These are phyloP conservation scores for Petaurus breviceps DNA, from an alignment of 2,113 vertebrate species.

Conservation along the genomic window DNA sequence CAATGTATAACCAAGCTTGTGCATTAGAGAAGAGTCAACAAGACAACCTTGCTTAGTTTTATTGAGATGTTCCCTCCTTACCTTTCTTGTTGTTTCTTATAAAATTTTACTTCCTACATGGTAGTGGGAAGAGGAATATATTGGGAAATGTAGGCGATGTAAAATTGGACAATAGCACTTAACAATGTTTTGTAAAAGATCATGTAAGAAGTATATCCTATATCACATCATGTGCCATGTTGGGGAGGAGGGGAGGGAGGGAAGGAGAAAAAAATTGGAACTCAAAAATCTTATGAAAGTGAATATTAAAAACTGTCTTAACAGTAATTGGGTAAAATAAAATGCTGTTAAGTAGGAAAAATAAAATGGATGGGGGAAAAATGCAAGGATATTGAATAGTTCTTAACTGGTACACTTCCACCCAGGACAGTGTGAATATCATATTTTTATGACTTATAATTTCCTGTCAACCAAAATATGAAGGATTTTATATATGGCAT, in stretches of 20 bases:
- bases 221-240: too few species aligned
- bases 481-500: neutral
- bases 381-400: conserved; percentile 3
- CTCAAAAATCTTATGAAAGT: too few species aligned
- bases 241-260: too few species aligned
- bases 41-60: neutral
- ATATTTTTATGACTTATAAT: neutral
- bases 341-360: too few species aligned
- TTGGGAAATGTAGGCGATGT: neutral
- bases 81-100: neutral
- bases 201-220: neutral
- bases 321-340: too few species aligned
- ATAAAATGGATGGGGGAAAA: neutral
- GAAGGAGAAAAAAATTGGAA: too few species aligned
- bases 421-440: neutral
- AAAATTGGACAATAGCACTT: neutral
- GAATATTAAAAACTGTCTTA: too few species aligned
- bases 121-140: neutral
- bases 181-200: neutral
- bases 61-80: neutral
- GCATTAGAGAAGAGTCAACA: neutral
- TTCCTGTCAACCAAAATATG: neutral
- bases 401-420: neutral
- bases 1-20: neutral
- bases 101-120: neutral